Evolutionary conservation across 2,797 vertebrate species (phyloP).

Genomic region (Girardinus metallicus): DNA sequence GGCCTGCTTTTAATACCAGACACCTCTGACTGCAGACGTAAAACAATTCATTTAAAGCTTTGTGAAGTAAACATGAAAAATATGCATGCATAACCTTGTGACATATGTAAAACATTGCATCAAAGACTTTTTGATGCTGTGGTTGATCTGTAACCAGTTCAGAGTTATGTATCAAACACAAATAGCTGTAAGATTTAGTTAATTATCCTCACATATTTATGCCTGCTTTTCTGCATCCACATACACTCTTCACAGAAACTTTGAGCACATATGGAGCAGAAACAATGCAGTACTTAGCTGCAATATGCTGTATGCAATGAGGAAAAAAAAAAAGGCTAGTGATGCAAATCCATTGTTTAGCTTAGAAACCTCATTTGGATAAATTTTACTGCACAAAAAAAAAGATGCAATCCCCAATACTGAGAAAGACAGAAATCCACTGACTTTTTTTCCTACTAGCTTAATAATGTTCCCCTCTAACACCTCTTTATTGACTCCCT

Average conservation of each 20-base stretch:
- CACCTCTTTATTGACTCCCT: conserved; percentile 43
- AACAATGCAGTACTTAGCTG: conserved; percentile 30
- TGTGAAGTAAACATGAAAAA: conserved; percentile 35
- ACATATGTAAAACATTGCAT: conserved; percentile 52
- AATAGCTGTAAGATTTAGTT: conserved; percentile 38
- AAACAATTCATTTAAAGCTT: conserved; percentile 49
- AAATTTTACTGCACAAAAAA: conserved; percentile 20
- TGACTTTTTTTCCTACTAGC: conserved; percentile 4
- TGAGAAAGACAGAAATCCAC: conserved; percentile 33
- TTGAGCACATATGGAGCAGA: conserved; percentile 27
- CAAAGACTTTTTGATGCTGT: conserved; percentile 20
- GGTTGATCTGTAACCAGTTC: too few species aligned
- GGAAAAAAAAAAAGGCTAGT: conserved; percentile 18
- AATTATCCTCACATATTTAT: conserved; percentile 37
- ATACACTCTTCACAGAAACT: conserved; percentile 33
- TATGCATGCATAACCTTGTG: conserved; percentile 39
- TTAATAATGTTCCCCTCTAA: conserved; percentile 38
- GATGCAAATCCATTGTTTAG: conserved; percentile 34
- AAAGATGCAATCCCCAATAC: conserved; percentile 30
- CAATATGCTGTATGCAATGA: conserved; percentile 7
- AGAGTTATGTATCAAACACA: conserved; percentile 29
- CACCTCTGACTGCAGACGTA: conserved; percentile 33
- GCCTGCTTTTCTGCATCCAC: conserved; percentile 21
- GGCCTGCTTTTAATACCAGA: conserved; percentile 28
- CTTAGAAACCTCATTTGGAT: conserved; percentile 25